Percentiles rank a stretch among this genome's conserved stretches.
phyloP scores from a whole-genome alignment of 2,797 vertebrate genomes.

The Calcarius lapponicus region DNA sequence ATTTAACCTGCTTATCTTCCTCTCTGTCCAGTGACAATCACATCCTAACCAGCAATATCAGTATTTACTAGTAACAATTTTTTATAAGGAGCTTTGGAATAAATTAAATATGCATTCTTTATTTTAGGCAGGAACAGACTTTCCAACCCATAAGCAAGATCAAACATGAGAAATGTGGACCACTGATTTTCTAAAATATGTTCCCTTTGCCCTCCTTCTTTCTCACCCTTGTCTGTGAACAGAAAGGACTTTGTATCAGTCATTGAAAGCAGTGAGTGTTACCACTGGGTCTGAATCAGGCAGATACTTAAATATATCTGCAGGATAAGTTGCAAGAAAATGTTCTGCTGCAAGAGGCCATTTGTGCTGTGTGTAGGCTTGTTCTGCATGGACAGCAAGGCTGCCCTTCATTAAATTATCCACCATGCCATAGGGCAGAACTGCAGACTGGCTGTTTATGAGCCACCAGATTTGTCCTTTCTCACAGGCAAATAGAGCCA shows the following conservation, averaged over 20 bases:
- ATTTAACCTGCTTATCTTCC: not conserved
- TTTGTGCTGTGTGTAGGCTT: not conserved
- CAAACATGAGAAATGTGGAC: conserved; percentile 10
- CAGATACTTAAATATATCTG: conserved; percentile 35
- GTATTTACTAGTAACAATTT: not conserved
- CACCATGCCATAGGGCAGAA: not conserved
- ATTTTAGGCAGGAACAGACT: not conserved
- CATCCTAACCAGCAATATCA: not conserved
- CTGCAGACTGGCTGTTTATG: not conserved
- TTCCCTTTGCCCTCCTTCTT: conserved; percentile 16
- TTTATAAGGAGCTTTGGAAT: not conserved
- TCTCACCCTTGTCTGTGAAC: conserved; percentile 10
- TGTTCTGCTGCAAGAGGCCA: not conserved
- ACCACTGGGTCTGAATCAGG: not conserved
- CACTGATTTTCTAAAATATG: conserved; percentile 24
- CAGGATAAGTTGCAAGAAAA: conserved; percentile 25
- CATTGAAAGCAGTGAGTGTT: conserved; percentile 57
- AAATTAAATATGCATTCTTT: not conserved
- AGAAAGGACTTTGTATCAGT: conserved; percentile 51
- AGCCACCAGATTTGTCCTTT: not conserved
- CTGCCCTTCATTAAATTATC: not conserved
- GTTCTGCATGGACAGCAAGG: not conserved
- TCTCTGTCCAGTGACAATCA: not conserved
- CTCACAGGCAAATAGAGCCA: not conserved
- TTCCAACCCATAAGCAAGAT: not conserved